These are phyloP conservation scores for Scomber japonicus DNA, from an alignment of 2,113 vertebrate genomes.

Conservation along the genomic window DNA sequence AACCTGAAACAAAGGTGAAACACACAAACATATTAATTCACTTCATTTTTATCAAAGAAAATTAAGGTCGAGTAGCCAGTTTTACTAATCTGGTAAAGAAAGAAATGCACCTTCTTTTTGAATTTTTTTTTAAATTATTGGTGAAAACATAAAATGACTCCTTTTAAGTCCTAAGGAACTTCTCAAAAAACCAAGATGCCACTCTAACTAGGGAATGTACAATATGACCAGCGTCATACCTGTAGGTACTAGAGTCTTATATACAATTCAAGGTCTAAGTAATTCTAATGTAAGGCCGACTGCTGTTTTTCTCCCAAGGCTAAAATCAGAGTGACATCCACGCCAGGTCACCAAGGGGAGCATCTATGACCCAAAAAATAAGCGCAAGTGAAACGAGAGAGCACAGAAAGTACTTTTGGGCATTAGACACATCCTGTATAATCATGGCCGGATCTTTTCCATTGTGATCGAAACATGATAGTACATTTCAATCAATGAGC, in stretches of 20 bases:
- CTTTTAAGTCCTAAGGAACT: no score
- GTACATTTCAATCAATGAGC: constrained; percentile 23
- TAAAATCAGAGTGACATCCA: constrained; percentile 2
- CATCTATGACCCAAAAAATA: background rate
- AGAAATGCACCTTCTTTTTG: no score
- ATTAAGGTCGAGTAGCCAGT: no score
- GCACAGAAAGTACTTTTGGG: background rate
- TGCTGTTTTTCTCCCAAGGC: background rate
- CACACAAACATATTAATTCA: background rate
- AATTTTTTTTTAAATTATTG: no score
- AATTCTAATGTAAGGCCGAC: background rate
- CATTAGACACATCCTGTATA: constrained; percentile 19
- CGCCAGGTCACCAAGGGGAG: background rate
- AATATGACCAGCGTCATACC: no score
- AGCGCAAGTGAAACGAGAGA: constrained; percentile 10
- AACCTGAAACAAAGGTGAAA: constrained; percentile 84
- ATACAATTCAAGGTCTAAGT: background rate
- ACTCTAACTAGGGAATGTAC: no score
- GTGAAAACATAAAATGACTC: no score
- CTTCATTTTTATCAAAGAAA: background rate
- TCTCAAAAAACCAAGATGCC: no score
- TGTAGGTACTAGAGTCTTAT: no score
- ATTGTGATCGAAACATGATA: constrained; percentile 33
- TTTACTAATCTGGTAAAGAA: no score
- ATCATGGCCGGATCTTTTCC: background rate